phyloP scores from a whole-genome alignment of 2,797 vertebrate species.

The Schizopygopsis pylzovi region DNA sequence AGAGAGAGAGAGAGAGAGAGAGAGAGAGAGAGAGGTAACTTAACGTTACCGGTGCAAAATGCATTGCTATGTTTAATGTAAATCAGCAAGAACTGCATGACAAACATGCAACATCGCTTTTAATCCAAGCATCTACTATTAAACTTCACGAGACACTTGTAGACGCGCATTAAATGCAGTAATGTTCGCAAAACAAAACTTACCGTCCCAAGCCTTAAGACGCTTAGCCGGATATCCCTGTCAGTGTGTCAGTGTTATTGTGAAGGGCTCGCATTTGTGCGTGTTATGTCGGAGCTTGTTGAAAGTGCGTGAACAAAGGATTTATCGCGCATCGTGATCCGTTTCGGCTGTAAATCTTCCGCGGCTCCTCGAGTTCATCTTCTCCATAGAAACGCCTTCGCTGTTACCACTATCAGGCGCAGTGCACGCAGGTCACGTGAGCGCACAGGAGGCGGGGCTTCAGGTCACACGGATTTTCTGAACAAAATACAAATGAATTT shows the following conservation, averaged over 20 bases:
- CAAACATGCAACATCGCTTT: neutral
- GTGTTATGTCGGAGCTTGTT: neutral
- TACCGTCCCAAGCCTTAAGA: conserved; percentile 11
- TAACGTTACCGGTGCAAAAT: neutral
- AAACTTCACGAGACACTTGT: neutral
- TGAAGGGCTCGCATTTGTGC: neutral
- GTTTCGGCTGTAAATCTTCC: neutral
- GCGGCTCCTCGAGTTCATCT: neutral
- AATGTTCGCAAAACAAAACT: conserved; percentile 8
- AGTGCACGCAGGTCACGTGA: conserved; percentile 68
- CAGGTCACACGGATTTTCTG: neutral
- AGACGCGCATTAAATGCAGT: neutral
- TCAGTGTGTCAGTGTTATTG: neutral
- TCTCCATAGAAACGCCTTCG: conserved; percentile 52
- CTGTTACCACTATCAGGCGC: conserved; percentile 49
- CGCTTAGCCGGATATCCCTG: neutral
- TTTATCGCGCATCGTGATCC: conserved; percentile 6
- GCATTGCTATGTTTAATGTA: neutral
- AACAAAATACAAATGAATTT: neutral
- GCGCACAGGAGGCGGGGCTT: neutral
- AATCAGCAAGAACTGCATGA: too few species aligned
- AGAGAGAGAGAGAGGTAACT: neutral
- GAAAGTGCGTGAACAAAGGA: neutral
- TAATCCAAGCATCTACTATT: neutral
- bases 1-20: neutral